Evolutionary conservation across 2,797 vertebrate species (phyloP), one percentile per base, ranked within the genome.

Genomic region (Hozukius guyotensis): DNA sequence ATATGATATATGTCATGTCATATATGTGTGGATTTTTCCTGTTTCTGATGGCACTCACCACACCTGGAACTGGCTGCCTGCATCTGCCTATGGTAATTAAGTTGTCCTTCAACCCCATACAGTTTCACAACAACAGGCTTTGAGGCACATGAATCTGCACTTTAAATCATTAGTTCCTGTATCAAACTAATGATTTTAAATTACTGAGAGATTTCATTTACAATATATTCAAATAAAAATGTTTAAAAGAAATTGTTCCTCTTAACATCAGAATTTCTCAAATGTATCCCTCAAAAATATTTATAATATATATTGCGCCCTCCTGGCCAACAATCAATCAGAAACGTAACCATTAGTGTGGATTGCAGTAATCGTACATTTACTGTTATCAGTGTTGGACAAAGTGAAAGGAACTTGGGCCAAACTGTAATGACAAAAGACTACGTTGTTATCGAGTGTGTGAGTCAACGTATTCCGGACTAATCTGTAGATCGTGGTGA

Each of bases 361-460:
- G 61, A 83, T 55, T 72, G 57, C 46, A 57, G 1, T 55, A 80
- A 72, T 53, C 2, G 2, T 34, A 29, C 27, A 70, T 76, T 18
- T 64, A 52, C 56, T 83, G 24, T 68, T 76, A 52, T 80, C 59
- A 68, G 75, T 5, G 36, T 32, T 68, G 56, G 22, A 68, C 57
- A 79, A 31, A 83, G 63, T 67, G 63, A 82, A 75, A 73, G 7
- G 36, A 73, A 75, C 11, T 42, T 53, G 75, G 76, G 60, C 59
- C 59, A 77, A 71, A 83, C 49, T 20, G 38, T 61, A 61, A 71
- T 32, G 34, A 89, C 79, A 89, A 84, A 64, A 84, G 82, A 38
- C 67, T 2, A 10, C 65, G 81, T 80, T 88, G 84, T 91, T 62
- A 80, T 74, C 3, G 24, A 77, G 34, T 49, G 57, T 62, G 31